A percentile compares a stretch with the other conserved stretches of the same genome.
Evolutionary conservation across 64 coral and sea anemone species (phyloP).

Genomic region (Catalaphyllia jardinei): DNA sequence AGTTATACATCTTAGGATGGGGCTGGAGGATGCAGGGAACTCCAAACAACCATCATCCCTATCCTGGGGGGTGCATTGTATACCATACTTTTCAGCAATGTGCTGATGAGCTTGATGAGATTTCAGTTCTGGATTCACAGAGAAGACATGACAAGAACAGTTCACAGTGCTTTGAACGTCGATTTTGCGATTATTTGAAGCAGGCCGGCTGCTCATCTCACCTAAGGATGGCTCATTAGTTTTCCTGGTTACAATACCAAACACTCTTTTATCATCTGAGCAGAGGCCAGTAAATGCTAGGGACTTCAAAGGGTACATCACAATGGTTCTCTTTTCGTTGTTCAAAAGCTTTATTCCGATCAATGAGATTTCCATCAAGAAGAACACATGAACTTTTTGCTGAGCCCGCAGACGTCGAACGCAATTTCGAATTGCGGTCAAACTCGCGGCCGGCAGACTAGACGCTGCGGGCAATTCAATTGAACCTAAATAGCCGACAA

Average conservation of each 20-base stretch:
- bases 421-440: conserved; percentile 77
- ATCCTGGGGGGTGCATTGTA: conserved; percentile 53
- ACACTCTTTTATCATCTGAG: conserved; percentile 89
- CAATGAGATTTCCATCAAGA: conserved; percentile 78
- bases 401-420: conserved; percentile 85
- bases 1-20: conserved; percentile 77
- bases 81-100: conserved; percentile 81
- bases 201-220: conserved; percentile 33
- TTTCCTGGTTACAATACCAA: conserved; percentile 93
- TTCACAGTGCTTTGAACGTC: conserved; percentile 58
- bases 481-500: conserved; percentile 96
- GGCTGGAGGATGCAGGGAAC: conserved; percentile 70
- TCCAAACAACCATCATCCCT: conserved; percentile 52
- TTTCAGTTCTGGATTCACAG: conserved; percentile 72
- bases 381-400: conserved; percentile 73
- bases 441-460: conserved; percentile 76
- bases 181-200: conserved; percentile 31
- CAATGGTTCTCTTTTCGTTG: conserved; percentile 59
- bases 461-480: conserved; percentile 85
- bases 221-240: conserved; percentile 39
- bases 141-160: conserved; percentile 96
- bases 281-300: conserved; percentile 87
- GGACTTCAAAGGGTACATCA: conserved; percentile 81
- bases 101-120: conserved; percentile 59
- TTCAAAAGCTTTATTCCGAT: conserved; percentile 74